A percentile compares a stretch with the other conserved stretches of the same genome.
Evolutionary conservation across 2,888 invertebrate species (phyloP).

Genomic region (Amiota minor): DNA sequence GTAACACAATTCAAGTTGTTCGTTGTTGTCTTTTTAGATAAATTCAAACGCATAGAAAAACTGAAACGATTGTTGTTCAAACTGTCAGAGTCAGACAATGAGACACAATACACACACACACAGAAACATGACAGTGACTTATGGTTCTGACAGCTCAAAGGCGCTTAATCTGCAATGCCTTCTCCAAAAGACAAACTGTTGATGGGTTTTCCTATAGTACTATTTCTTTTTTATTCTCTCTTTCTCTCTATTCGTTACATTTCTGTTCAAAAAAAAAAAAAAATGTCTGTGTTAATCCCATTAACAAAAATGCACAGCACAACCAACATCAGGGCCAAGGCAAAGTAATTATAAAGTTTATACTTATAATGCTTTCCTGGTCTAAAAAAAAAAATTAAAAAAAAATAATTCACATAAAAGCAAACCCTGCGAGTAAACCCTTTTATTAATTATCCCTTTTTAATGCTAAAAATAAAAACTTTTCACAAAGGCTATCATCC

Average conservation of each 20-base stretch:
- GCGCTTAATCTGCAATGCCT: conserved; percentile 16
- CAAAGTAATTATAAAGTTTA: conserved; percentile 56
- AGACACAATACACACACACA: conserved; percentile 41
- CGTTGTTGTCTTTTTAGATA: conserved; percentile 40
- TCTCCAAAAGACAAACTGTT: conserved; percentile 41
- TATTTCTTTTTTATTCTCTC: conserved; percentile 42
- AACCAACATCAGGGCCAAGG: conserved; percentile 64
- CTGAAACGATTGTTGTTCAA: conserved; percentile 1
- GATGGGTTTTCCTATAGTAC: conserved; percentile 33
- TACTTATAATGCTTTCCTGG: not conserved
- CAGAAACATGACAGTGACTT: conserved; percentile 63
- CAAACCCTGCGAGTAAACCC: conserved; percentile 33
- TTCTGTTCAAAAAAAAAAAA: conserved; percentile 21
- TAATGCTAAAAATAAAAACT: conserved; percentile 17
- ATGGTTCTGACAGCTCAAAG: conserved; percentile 65
- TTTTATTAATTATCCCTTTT: conserved; percentile 45
- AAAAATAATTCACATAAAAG: conserved; percentile 14
- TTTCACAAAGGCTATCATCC: conserved; percentile 33
- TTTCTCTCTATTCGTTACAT: not conserved
- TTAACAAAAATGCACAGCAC: conserved; percentile 51
- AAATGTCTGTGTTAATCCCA: conserved; percentile 52
- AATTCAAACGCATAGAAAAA: conserved; percentile 42
- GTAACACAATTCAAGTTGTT: not conserved
- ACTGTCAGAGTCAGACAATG: conserved; percentile 15
- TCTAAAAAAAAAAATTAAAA: not conserved